Evolutionary conservation across 2,113 vertebrate genomes (phyloP).

Genomic region (Xyliphius kryptos): DNA sequence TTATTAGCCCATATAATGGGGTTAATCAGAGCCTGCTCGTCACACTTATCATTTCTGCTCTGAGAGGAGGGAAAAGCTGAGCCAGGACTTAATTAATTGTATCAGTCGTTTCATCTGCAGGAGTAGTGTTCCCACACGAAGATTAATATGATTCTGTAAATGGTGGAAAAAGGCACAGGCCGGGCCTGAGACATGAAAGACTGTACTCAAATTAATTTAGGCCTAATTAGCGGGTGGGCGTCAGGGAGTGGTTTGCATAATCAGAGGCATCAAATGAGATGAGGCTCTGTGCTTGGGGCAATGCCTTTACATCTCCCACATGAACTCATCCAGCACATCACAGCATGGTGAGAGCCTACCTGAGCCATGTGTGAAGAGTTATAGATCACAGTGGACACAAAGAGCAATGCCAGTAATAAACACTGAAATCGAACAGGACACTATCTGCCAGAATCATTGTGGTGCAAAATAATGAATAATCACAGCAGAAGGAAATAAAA

Average conservation of each 20-base stretch:
- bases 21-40: slow-evolving; percentile 82
- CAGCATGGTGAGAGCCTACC: slow-evolving; percentile 20
- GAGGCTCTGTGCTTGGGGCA: slow-evolving; percentile 53
- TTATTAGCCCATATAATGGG: slow-evolving; percentile 85
- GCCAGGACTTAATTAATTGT: slow-evolving; percentile 83
- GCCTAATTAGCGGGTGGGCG: slow-evolving; percentile 76
- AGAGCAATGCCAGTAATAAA: too few relatives aligned
- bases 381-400: slow-evolving; percentile 2
- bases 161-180: slow-evolving; percentile 84
- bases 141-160: slow-evolving; percentile 91
- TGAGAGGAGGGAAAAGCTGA: slow-evolving; percentile 68
- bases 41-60: slow-evolving; percentile 80
- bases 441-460: neutral
- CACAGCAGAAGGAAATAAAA: too few relatives aligned
- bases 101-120: slow-evolving; percentile 77
- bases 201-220: slow-evolving; percentile 87
- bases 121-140: slow-evolving; percentile 65
- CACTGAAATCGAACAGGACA: neutral
- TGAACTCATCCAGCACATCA: slow-evolving; percentile 32
- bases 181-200: slow-evolving; percentile 87
- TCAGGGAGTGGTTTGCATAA: slow-evolving; percentile 79
- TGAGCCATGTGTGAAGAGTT: neutral
- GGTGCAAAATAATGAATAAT: neutral
- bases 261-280: slow-evolving; percentile 73
- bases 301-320: slow-evolving; percentile 40